Conservation (phyloP, 1,140 invertebrate species). For the Dysdera silvatica region DNA sequence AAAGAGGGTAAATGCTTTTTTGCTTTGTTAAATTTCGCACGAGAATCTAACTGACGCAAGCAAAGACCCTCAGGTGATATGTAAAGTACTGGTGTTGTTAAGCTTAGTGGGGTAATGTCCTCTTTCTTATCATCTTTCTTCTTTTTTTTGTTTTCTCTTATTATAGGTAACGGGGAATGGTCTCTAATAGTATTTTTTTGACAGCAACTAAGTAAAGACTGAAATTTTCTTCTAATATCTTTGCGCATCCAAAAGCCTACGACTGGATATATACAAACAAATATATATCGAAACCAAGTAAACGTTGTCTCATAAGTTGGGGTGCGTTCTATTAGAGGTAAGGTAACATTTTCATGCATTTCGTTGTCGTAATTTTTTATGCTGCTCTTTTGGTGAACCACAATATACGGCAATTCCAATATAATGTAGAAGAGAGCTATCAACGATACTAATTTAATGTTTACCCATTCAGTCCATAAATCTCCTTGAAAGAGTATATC, state of each 20-base stretch:
- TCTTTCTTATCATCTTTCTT: conserved; percentile 7
- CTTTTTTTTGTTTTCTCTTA: conserved; percentile 1
- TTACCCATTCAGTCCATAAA: conserved; percentile 27
- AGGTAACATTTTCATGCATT: too few relatives aligned
- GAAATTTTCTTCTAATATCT: conserved; percentile 30
- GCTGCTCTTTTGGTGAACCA: conserved; percentile 13
- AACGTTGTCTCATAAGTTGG: conserved; percentile 26
- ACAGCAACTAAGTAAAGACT: conserved; percentile 26
- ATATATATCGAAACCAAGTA: conserved; percentile 29
- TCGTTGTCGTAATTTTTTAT: neutral
- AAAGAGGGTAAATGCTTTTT: too few relatives aligned
- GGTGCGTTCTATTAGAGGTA: neutral
- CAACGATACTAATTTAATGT: conserved; percentile 4
- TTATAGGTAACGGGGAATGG: conserved; percentile 11
- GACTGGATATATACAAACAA: conserved; percentile 14
- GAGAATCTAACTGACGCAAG: conserved; percentile 17
- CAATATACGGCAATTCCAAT: conserved; percentile 17
- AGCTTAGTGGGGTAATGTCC: conserved; percentile 7
- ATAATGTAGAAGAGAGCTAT: conserved; percentile 10
- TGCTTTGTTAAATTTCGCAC: neutral
- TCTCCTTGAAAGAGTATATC: conserved; percentile 18
- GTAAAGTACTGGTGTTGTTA: conserved; percentile 33
- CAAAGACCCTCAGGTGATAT: conserved; percentile 33
- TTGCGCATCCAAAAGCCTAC: conserved; percentile 26
- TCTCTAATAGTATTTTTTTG: conserved; percentile 1